Base-by-base conservation (phyloP, 2,797 vertebrate genomes). In the Rhabdophis nuchalis region DNA sequence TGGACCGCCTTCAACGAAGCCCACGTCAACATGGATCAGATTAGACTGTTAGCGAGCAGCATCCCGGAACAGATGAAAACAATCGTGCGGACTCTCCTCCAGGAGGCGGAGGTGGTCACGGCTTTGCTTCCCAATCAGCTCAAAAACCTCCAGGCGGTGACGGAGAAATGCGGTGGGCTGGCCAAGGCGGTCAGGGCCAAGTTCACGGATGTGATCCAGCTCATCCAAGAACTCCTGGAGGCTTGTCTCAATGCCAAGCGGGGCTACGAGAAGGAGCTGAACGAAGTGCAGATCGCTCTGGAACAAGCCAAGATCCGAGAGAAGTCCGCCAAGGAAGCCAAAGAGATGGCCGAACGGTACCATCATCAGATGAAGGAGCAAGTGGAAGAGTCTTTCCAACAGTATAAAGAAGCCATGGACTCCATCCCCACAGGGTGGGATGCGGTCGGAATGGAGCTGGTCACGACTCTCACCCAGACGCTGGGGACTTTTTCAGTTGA, bases 1-100 rank as follows among this genome's bases (percentile, higher is more conserved):
- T 95, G 96, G 96, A 18, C 14, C 3, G 95, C 95, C 32, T 96
- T 96, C 91, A 95, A 95, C 5, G 91, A 96, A 25, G 95, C 95
- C 52, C 95, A 96, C 54, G 95, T 87, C 77, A 96, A 93, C 82
- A 96, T 95, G 96, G 93, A 95, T 72, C 86, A 94, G 68, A 96
- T 96, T 64, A 86, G 92, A 36, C 88, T 94, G 3, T 88, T 93
- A 11, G 90, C 94, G 29, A 61, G 8, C 10, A 93, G 92, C 68
- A 91, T 96, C 25, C 94, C 96, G 13, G 72, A 36, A 16, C 92
- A 95, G 91, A 94, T 96, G 53, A 96, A 91, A 32, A 50, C 3
- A 0, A 87, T 94, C 1, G 92, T 95, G 41, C 92, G 92, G 91
- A 94, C 93, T 89, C 93, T 96, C 12, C 61, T 96, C 52, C 92